These are phyloP conservation scores for Schizopygopsis malacanthus DNA, from an alignment of 2,797 vertebrate genomes.

Conservation along the genomic window DNA sequence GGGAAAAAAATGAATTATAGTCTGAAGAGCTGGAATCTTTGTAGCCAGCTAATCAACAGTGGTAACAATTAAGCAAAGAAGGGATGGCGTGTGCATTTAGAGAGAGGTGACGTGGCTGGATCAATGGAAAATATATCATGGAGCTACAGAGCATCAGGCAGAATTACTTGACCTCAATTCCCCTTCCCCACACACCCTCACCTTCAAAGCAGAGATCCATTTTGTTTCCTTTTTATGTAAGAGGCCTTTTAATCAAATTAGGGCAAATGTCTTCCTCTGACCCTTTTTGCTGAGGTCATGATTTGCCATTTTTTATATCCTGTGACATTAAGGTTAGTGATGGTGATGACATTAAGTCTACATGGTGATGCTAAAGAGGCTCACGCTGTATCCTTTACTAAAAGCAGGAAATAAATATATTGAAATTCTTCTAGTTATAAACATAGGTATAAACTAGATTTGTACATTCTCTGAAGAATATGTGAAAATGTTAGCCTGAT, in stretches of 20 bases:
- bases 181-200: slow-evolving; percentile 29
- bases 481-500: neutral
- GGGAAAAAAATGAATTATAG: slow-evolving; percentile 62
- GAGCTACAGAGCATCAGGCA: neutral
- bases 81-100: slow-evolving; percentile 13
- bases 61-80: slow-evolving; percentile 63
- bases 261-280: slow-evolving; percentile 42
- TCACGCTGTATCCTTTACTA: neutral
- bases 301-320: slow-evolving; percentile 52
- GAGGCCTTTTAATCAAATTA: slow-evolving; percentile 55
- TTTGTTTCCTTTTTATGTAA: slow-evolving; percentile 51
- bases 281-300: slow-evolving; percentile 34
- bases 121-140: slow-evolving; percentile 18
- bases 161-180: slow-evolving; percentile 21
- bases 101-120: slow-evolving; percentile 19
- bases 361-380: slow-evolving; percentile 16
- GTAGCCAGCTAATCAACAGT: slow-evolving; percentile 62
- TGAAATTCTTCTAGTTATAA: neutral
- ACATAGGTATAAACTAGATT: neutral
- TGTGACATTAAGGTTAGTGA: slow-evolving; percentile 39
- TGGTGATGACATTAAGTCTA: neutral
- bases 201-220: slow-evolving; percentile 50
- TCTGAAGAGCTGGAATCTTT: slow-evolving; percentile 61
- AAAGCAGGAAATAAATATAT: neutral
- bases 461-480: neutral